These are phyloP conservation scores for Leptinotarsa tumamoca DNA, from an alignment of 2,888 invertebrate species.

Conservation along the genomic window DNA sequence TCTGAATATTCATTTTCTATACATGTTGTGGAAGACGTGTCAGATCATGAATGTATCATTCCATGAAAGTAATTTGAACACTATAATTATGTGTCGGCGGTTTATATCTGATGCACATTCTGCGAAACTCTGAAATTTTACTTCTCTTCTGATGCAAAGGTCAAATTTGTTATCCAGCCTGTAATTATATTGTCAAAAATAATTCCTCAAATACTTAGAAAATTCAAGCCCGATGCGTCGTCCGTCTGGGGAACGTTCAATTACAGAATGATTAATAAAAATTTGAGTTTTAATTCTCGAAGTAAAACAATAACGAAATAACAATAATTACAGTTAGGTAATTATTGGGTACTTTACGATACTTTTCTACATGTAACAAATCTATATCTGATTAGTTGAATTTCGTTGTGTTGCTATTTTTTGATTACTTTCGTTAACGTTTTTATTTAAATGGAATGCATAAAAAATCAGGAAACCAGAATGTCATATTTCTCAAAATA, in stretches of 20 bases:
- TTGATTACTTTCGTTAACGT: too few species aligned
- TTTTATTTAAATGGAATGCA: too few species aligned
- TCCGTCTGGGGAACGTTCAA: not conserved
- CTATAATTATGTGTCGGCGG: constrained; percentile 24
- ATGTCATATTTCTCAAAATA: too few species aligned
- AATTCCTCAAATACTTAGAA: constrained; percentile 17
- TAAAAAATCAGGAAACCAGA: too few species aligned
- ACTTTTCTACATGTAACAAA: too few species aligned
- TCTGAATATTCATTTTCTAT: not conserved
- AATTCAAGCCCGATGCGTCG: not conserved
- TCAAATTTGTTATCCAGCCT: constrained; percentile 24
- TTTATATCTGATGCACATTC: constrained; percentile 21
- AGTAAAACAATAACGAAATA: not conserved
- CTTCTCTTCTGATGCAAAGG: constrained; percentile 26
- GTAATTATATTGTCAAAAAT: constrained; percentile 28
- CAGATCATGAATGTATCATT: constrained; percentile 18
- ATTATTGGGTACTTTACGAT: too few species aligned
- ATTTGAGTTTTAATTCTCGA: not conserved
- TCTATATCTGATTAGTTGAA: too few species aligned
- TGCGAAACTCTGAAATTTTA: constrained; percentile 22
- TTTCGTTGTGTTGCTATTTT: too few species aligned
- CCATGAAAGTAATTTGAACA: constrained; percentile 11
- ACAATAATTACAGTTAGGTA: not conserved
- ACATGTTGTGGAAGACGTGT: not conserved
- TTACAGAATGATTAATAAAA: not conserved